Conservation (phyloP, 2,888 invertebrate species). For the Cistogaster globosa region DNA sequence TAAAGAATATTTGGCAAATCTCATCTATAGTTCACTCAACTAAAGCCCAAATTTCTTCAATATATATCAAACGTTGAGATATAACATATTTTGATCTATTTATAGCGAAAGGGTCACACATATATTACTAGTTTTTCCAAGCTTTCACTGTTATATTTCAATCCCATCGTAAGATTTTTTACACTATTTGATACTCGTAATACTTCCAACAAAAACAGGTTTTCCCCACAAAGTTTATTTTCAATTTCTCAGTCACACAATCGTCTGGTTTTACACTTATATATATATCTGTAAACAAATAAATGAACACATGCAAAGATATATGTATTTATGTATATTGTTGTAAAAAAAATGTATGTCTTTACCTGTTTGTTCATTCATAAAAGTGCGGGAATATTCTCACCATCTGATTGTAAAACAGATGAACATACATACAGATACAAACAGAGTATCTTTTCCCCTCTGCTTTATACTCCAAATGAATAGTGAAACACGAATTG, state of each 20-base stretch:
- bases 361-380: conserved; percentile 48
- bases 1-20: too few relatives aligned
- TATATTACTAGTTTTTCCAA: neutral
- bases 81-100: too few relatives aligned
- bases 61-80: too few relatives aligned
- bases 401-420: conserved; percentile 49
- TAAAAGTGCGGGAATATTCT: conserved; percentile 69
- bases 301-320: neutral
- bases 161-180: neutral
- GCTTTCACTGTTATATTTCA: neutral
- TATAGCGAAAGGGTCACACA: too few relatives aligned
- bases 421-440: neutral
- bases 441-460: neutral
- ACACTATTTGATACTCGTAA: neutral
- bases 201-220: conserved; percentile 20
- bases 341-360: neutral
- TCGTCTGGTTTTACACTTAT: conserved; percentile 7
- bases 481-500: conserved; percentile 14
- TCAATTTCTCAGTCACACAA: conserved; percentile 36
- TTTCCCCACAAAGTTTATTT: conserved; percentile 26
- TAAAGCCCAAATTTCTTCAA: too few relatives aligned
- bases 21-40: too few relatives aligned
- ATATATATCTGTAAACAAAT: neutral
- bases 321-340: neutral
- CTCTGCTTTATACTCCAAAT: conserved; percentile 12